A percentile compares a stretch with the other conserved stretches of the same genome.
Conservation (phyloP, 2,113 vertebrate genomes). For the Anguilla japonica region DNA sequence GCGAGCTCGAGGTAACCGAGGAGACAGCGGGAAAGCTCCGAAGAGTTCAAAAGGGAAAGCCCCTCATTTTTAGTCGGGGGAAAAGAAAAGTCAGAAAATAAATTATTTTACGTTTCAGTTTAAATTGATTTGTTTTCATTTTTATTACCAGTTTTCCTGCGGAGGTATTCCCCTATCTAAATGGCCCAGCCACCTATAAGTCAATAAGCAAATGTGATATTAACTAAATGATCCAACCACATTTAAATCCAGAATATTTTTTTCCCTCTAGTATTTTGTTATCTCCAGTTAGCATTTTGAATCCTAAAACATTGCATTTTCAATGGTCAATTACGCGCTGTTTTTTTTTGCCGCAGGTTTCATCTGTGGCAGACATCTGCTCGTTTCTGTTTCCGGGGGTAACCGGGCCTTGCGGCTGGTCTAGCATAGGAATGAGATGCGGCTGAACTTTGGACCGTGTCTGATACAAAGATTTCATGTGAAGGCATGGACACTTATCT, state of each 20-base stretch:
- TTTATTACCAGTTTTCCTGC: background rate
- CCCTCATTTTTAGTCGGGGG: background rate
- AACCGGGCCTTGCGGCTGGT: background rate
- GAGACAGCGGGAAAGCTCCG: background rate
- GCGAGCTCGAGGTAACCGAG: background rate
- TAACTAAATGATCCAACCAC: background rate
- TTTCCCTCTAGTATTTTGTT: background rate
- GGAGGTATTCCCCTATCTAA: background rate
- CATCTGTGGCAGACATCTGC: slow-evolving; percentile 7
- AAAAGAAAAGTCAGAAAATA: background rate
- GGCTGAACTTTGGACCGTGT: background rate
- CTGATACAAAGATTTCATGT: slow-evolving; percentile 7
- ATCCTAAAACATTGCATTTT: slow-evolving; percentile 19
- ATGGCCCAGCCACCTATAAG: background rate
- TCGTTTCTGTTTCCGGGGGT: background rate
- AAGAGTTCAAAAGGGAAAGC: background rate
- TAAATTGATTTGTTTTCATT: background rate
- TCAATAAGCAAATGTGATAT: background rate
- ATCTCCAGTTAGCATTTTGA: slow-evolving; percentile 7
- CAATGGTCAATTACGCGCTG: slow-evolving; percentile 20
- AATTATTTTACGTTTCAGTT: background rate
- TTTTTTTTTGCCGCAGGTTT: slow-evolving; percentile 4
- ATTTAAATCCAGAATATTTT: background rate
- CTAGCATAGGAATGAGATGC: background rate
- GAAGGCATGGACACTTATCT: slow-evolving; percentile 9